Conservation (phyloP, 2,888 invertebrate genomes). For the Lasioglossum calceatum region DNA sequence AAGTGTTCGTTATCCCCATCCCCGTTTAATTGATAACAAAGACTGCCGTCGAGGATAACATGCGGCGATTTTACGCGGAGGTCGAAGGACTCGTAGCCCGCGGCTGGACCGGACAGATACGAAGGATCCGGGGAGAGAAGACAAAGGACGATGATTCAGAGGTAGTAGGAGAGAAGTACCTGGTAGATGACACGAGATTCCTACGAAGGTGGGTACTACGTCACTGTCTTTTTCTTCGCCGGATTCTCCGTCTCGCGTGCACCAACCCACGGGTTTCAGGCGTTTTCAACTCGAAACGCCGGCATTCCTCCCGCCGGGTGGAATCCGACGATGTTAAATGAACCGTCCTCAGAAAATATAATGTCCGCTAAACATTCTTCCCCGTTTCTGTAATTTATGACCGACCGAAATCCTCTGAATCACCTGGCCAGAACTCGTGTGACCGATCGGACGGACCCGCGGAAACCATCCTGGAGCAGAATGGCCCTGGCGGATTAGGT, state of each 20-base stretch:
- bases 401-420: slow-evolving; percentile 40
- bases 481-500: not conserved
- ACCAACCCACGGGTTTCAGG: slow-evolving; percentile 67
- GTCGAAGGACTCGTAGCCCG: slow-evolving; percentile 51
- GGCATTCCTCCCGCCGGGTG: slow-evolving; percentile 64
- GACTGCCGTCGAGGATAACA: not conserved
- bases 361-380: slow-evolving; percentile 70
- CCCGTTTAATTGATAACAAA: slow-evolving; percentile 46
- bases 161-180: slow-evolving; percentile 69
- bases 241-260: slow-evolving; percentile 48
- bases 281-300: slow-evolving; percentile 70
- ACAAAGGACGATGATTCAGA: slow-evolving; percentile 77
- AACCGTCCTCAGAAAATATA: slow-evolving; percentile 70
- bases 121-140: slow-evolving; percentile 70
- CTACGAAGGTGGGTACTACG: slow-evolving; percentile 76
- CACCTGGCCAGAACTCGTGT: slow-evolving; percentile 20
- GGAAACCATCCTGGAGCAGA: slow-evolving; percentile 15
- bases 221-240: slow-evolving; percentile 73
- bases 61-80: slow-evolving; percentile 48
- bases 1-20: not conserved
- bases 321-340: slow-evolving; percentile 71
- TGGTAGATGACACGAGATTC: slow-evolving; percentile 78
- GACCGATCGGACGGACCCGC: slow-evolving; percentile 33
- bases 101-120: slow-evolving; percentile 57
- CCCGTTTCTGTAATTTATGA: slow-evolving; percentile 59